Evolutionary conservation across 2,797 vertebrate genomes (phyloP).

Genomic region (Melanotaenia trifasciata): DNA sequence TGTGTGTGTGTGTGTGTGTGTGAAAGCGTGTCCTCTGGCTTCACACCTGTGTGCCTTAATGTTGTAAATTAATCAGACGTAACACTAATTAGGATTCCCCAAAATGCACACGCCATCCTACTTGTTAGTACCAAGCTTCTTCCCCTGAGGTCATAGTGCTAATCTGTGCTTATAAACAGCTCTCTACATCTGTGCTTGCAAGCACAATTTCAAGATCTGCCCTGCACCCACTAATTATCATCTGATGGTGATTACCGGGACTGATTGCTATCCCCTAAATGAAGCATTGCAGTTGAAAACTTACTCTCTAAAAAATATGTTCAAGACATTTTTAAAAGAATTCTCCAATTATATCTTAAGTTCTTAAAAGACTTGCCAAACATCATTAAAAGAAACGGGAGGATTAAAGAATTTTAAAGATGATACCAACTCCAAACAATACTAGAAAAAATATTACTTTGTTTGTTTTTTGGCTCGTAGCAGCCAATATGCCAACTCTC

Average conservation of each 20-base stretch:
- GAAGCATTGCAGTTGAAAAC: constrained; percentile 1
- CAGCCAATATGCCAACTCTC: neutral
- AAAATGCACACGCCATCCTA: neutral
- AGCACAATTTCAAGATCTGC: constrained; percentile 28
- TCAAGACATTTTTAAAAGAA: neutral
- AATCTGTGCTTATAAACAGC: constrained; percentile 41
- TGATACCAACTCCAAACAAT: neutral
- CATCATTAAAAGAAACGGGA: neutral
- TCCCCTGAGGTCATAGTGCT: constrained; percentile 31
- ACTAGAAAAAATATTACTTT: too few relatives aligned
- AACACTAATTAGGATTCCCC: constrained; percentile 35
- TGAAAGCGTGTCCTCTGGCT: neutral
- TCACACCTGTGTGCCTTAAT: constrained; percentile 46
- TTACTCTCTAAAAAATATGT: constrained; percentile 16
- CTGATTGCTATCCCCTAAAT: constrained; percentile 21
- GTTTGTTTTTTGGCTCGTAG: too few relatives aligned
- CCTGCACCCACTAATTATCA: constrained; percentile 46
- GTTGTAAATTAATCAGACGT: constrained; percentile 44
- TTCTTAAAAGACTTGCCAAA: neutral
- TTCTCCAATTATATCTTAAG: neutral
- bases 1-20: neutral
- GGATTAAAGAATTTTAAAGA: neutral
- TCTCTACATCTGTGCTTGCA: constrained; percentile 22
- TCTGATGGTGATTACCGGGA: constrained; percentile 36
- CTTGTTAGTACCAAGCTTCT: constrained; percentile 13